A percentile compares a stretch with the other conserved stretches of the same genome.
Conservation (phyloP, 2,888 invertebrate genomes). For the Furcula furcula region DNA sequence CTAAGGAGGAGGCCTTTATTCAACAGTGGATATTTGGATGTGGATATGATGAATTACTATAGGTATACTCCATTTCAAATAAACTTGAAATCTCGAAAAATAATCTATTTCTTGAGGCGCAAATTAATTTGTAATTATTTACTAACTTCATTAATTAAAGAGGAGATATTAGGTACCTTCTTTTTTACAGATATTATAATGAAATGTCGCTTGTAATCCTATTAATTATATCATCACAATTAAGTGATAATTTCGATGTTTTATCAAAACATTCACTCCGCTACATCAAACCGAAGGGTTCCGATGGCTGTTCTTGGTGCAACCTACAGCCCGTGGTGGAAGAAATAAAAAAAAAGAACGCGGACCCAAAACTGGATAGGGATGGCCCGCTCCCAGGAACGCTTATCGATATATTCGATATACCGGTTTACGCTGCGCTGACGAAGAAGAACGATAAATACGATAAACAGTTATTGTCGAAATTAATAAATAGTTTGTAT, state of each 20-base stretch:
- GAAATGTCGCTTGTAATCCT: slow-evolving; percentile 9
- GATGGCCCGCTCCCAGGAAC: slow-evolving; percentile 5
- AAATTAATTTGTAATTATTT: too few relatives aligned
- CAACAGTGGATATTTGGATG: too few relatives aligned
- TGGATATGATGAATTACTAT: too few relatives aligned
- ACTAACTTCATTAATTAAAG: too few relatives aligned
- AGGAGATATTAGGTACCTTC: background rate
- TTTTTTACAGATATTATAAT: slow-evolving; percentile 5
- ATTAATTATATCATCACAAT: slow-evolving; percentile 9
- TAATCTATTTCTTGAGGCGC: too few relatives aligned
- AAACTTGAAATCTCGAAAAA: too few relatives aligned
- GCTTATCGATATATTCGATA: slow-evolving; percentile 11
- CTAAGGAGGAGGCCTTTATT: too few relatives aligned
- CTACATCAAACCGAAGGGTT: slow-evolving; percentile 1
- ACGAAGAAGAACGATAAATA: slow-evolving; percentile 6
- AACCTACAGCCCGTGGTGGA: slow-evolving; percentile 3
- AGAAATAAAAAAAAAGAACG: slow-evolving; percentile 2
- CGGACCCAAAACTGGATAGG: background rate
- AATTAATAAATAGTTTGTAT: slow-evolving; percentile 12
- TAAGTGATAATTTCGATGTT: background rate
- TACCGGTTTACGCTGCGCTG: slow-evolving; percentile 12
- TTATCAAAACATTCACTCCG: slow-evolving; percentile 2
- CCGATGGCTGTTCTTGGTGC: slow-evolving; percentile 12
- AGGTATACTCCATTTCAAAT: too few relatives aligned
- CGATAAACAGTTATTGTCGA: slow-evolving; percentile 3